A percentile compares a stretch with the other conserved stretches of the same genome.
These are phyloP conservation scores for Tiaroga cobitis DNA, from an alignment of 2,797 vertebrate genomes.

Conservation along the genomic window DNA sequence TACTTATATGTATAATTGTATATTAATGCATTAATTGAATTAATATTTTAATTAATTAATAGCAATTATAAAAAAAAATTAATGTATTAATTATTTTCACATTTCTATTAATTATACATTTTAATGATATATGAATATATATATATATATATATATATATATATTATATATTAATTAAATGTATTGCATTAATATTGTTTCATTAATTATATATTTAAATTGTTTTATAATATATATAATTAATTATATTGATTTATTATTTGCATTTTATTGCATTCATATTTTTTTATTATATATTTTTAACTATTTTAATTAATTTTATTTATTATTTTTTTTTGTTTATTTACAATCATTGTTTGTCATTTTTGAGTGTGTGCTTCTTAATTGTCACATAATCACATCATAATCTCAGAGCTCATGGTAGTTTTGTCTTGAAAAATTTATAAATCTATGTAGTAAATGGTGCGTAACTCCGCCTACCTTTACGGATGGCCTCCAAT, in stretches of 20 bases:
- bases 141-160: too few species aligned
- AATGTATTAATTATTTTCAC: neutral
- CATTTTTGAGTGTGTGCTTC: too few species aligned
- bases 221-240: too few species aligned
- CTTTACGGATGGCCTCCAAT: slow-evolving; percentile 97
- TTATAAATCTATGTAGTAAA: neutral
- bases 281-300: neutral
- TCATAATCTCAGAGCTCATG: too few species aligned
- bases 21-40: neutral
- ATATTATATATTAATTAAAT: neutral
- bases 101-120: neutral
- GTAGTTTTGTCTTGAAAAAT: too few species aligned
- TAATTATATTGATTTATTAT: neutral
- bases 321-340: too few species aligned
- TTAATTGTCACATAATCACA: neutral
- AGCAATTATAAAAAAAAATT: neutral
- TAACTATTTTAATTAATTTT: too few species aligned
- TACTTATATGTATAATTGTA: neutral
- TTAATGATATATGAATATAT: neutral
- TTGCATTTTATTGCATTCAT: neutral
- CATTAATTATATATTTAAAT: too few species aligned
- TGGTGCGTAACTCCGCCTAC: slow-evolving; percentile 69
- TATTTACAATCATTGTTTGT: neutral
- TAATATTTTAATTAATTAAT: too few species aligned
- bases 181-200: too few species aligned